These are phyloP conservation scores for Dreissena rostriformis DNA, from an alignment of 1,140 invertebrate genomes.

Conservation along the genomic window DNA sequence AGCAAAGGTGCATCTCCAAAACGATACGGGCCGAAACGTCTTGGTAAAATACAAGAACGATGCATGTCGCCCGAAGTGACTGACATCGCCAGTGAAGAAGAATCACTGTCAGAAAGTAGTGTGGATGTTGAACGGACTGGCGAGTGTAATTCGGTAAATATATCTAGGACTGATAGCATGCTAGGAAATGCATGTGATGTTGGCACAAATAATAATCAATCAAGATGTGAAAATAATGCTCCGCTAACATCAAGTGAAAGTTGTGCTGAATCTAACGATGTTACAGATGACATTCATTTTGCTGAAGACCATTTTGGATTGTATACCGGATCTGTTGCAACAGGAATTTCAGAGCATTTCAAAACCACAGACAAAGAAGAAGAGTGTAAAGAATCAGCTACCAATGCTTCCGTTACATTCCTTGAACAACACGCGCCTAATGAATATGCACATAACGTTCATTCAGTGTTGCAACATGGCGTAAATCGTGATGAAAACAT, in stretches of 20 bases:
- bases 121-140: background rate
- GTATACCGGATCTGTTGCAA: slow-evolving; percentile 29
- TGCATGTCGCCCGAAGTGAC: background rate
- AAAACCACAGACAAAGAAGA: background rate
- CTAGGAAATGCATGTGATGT: background rate
- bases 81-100: background rate
- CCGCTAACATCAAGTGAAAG: background rate
- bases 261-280: background rate
- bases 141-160: background rate
- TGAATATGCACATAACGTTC: background rate
- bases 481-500: background rate
- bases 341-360: slow-evolving; percentile 29
- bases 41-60: background rate
- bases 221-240: background rate
- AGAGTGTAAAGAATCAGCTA: background rate
- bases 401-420: too few relatives aligned
- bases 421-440: background rate
- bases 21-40: slow-evolving; percentile 43
- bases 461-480: background rate
- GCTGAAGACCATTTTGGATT: slow-evolving; percentile 49
- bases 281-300: slow-evolving; percentile 2
- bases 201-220: background rate
- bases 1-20: slow-evolving; percentile 50
- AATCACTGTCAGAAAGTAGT: background rate
- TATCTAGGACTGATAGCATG: too few relatives aligned